Percentiles rank a stretch among this genome's conserved stretches.
Conservation (phyloP, 2,113 vertebrate genomes). For the Tachysurus vachellii region DNA sequence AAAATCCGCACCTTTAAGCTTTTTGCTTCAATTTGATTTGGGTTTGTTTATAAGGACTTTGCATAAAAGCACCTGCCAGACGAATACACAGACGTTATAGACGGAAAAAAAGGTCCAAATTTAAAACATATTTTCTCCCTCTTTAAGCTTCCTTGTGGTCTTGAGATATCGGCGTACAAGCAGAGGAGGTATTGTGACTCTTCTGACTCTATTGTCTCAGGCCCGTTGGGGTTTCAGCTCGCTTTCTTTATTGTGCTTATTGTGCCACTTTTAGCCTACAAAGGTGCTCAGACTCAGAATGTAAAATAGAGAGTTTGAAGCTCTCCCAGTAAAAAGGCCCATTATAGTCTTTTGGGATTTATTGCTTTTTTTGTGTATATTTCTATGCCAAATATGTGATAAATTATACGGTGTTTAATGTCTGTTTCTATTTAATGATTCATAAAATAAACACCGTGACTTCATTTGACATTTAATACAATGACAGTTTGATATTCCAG, state of each 20-base stretch:
- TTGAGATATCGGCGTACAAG: background rate
- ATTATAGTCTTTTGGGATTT: background rate
- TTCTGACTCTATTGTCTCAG: conserved; percentile 17
- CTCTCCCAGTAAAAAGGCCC: background rate
- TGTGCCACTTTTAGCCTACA: conserved; percentile 11
- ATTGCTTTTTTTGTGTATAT: background rate
- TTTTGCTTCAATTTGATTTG: background rate
- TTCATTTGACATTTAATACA: background rate
- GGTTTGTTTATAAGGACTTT: background rate
- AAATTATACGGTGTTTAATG: background rate
- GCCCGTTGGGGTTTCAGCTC: conserved; percentile 8
- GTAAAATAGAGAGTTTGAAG: background rate
- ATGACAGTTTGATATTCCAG: background rate
- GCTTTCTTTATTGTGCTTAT: background rate
- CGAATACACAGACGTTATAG: background rate
- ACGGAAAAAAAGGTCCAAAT: background rate
- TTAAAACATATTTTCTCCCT: background rate
- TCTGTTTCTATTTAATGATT: background rate
- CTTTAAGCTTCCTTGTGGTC: background rate
- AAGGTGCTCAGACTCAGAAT: background rate
- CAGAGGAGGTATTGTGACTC: background rate
- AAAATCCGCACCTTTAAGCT: background rate
- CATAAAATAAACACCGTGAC: background rate
- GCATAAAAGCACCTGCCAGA: background rate
- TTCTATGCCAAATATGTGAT: background rate